These are phyloP conservation scores for Ridgeia piscesae DNA, from an alignment of 1,140 invertebrate species.

Conservation along the genomic window DNA sequence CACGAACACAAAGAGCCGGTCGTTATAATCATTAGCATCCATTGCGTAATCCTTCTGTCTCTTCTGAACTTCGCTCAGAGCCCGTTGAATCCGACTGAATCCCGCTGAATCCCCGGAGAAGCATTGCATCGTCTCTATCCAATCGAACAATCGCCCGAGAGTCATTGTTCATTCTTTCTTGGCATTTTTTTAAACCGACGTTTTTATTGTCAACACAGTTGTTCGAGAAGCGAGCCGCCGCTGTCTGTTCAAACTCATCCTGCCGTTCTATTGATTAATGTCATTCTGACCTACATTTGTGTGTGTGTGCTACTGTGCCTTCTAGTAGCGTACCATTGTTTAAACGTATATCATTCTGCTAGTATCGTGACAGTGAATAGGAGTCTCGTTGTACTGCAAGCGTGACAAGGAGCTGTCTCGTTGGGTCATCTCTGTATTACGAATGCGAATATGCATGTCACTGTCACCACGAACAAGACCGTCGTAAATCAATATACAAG, in stretches of 20 bases:
- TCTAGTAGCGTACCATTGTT: background rate
- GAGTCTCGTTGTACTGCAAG: background rate
- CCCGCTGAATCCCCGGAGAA: background rate
- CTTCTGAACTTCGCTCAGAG: background rate
- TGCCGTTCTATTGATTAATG: background rate
- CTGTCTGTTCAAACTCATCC: background rate
- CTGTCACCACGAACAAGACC: no score
- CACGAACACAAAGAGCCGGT: background rate
- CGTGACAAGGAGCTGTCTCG: background rate
- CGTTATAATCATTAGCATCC: conserved; percentile 5
- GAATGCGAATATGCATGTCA: no score
- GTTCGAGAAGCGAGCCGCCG: background rate
- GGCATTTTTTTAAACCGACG: background rate
- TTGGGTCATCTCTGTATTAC: no score
- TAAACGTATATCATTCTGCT: background rate
- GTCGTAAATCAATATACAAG: no score
- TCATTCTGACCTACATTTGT: background rate
- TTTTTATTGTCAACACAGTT: conserved; percentile 1
- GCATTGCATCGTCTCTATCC: background rate
- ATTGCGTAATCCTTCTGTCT: background rate
- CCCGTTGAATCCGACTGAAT: background rate
- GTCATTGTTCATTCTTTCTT: conserved; percentile 6
- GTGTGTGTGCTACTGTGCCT: background rate
- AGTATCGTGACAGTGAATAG: background rate
- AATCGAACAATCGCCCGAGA: background rate